Base-by-base conservation (phyloP, 30 jellyfish, hydroid and myxozoan genomes). In the Mastigias papua region DNA sequence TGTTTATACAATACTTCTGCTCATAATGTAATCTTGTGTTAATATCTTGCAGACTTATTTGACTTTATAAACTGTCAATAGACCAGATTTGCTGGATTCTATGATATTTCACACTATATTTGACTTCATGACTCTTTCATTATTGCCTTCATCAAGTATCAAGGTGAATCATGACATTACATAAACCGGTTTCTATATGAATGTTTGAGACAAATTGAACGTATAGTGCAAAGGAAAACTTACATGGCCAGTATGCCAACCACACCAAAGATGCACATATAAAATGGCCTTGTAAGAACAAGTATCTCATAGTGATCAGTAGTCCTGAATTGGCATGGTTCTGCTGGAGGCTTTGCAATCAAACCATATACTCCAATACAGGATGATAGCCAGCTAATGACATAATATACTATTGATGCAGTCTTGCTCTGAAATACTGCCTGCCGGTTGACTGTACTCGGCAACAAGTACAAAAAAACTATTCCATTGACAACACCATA, bases 301-400 rank as follows among this genome's bases (percentile, higher is more conserved):
- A 75, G 11, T 15, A 76, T 23, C 48, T 81, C 94, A 74, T 64
- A 82, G 17, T 73, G 91, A 50, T 83, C 93, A 1, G 89, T 76
- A 26, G 77, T 70, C 63, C 74, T 34, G 62, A 90, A 82, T 79
- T 74, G 89, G 11, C 90, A 86, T 54, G 93, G 88, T 34, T 90
- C 97, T 17, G 76, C 50, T 26, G 97, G 97, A 4, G 97, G 80
- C 80, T 68, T 82, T 73, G 91, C 97, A 22, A 90, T 32, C 64
- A 82, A 75, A 26, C 94, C 87, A 82, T 90, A 82, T 13, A 70
- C 21, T 54, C 88, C 90, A 27, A 75, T 73, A 73, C 97, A 90
- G 11, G 86, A 65, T 25, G 80, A 34, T 21, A 82, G 9, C 97
- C 97, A 90, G 26, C 93, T 89, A 2, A 90, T 50, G 35, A 90